Evolutionary conservation across 2,888 invertebrate genomes (phyloP).

Genomic region (Griposia aprilina): DNA sequence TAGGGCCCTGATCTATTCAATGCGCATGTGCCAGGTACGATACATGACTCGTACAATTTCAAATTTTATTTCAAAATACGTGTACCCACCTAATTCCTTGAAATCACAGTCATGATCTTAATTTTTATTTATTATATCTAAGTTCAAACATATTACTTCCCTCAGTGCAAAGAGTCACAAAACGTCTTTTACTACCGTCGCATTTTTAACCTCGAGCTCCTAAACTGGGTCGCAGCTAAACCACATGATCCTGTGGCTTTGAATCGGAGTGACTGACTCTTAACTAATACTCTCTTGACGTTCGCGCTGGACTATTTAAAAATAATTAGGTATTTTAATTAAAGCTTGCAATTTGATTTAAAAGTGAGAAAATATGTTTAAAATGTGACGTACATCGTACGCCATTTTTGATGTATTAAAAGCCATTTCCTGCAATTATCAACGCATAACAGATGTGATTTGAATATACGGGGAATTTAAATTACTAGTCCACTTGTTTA

Average conservation of each 20-base stretch:
- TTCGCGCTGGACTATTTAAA: constrained; percentile 35
- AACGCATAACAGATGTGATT: not conserved
- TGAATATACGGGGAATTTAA: not conserved
- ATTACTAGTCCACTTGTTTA: not conserved
- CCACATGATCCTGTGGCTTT: constrained; percentile 61
- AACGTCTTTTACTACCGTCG: not conserved
- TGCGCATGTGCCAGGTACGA: too few relatives aligned
- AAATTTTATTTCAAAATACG: too few relatives aligned
- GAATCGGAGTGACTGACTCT: constrained; percentile 53
- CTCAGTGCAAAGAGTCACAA: not conserved
- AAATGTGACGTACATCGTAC: not conserved
- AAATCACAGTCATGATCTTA: not conserved
- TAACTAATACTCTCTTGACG: constrained; percentile 50
- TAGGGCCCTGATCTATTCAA: too few relatives aligned
- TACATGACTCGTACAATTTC: too few relatives aligned
- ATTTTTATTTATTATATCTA: not conserved
- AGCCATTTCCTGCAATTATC: not conserved
- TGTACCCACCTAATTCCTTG: not conserved
- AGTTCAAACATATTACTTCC: not conserved
- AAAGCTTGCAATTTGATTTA: not conserved
- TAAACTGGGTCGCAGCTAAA: constrained; percentile 59
- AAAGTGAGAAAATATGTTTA: not conserved
- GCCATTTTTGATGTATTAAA: not conserved
- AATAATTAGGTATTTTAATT: constrained; percentile 25
- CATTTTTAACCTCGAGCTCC: constrained; percentile 52